These are phyloP conservation scores for Conops quadrifasciatus DNA, from an alignment of 2,888 invertebrate genomes.

Conservation along the genomic window DNA sequence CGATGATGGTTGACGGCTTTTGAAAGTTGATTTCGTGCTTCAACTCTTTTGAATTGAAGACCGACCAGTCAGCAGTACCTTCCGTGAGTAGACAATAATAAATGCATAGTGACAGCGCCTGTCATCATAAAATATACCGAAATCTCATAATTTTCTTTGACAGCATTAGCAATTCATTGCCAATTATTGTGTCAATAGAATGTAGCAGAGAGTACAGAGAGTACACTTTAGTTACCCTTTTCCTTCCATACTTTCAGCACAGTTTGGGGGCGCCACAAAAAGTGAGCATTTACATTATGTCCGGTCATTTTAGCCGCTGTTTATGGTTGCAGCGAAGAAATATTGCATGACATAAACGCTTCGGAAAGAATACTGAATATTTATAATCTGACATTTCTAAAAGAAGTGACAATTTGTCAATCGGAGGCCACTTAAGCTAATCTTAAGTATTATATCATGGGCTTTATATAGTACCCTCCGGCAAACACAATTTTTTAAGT, in stretches of 20 bases:
- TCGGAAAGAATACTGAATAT: no score
- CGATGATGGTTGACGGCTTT: not conserved
- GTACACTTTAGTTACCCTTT: no score
- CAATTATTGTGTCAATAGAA: no score
- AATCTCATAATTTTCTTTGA: not conserved
- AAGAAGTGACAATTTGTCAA: not conserved
- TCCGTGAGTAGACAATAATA: not conserved
- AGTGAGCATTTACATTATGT: no score
- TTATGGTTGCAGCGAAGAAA: no score
- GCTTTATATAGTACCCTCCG: not conserved
- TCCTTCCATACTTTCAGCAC: no score
- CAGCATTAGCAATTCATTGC: no score
- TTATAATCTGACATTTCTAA: no score
- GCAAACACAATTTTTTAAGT: not conserved
- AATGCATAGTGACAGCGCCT: slow-evolving; percentile 13
- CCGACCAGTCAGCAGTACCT: not conserved
- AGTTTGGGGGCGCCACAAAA: no score
- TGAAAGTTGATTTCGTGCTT: not conserved
- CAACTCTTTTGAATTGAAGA: not conserved
- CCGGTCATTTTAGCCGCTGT: no score
- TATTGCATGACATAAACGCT: no score
- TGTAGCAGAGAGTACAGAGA: no score
- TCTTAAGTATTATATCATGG: not conserved
- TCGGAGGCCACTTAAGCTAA: not conserved
- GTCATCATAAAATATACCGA: slow-evolving; percentile 22